Conservation (phyloP, 1,140 invertebrate genomes). For the Bombus sibiricus region DNA sequence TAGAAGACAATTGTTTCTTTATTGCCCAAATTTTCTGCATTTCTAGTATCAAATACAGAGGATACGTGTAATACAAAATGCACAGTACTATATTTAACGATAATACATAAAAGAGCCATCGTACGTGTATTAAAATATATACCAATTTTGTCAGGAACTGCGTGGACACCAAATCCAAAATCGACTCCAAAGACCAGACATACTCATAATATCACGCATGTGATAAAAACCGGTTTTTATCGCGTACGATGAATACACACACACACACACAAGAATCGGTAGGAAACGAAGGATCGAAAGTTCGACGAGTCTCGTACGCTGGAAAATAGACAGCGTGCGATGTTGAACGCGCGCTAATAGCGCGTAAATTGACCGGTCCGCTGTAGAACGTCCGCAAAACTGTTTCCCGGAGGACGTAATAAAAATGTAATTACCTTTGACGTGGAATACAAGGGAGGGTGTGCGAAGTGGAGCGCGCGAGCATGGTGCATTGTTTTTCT, state of each 20-base stretch:
- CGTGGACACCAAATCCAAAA: too few species aligned
- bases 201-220: too few species aligned
- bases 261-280: too few species aligned
- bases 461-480: neutral
- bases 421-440: conserved; percentile 63
- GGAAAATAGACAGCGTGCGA: conserved; percentile 16
- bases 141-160: too few species aligned
- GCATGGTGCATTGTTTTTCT: conserved; percentile 37
- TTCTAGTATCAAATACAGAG: too few species aligned
- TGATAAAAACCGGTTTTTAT: neutral
- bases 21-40: too few species aligned
- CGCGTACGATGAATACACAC: neutral
- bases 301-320: neutral
- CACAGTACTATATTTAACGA: too few species aligned
- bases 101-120: too few species aligned
- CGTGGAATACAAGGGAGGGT: neutral
- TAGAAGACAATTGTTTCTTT: too few species aligned
- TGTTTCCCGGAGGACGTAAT: conserved; percentile 47
- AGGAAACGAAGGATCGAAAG: neutral
- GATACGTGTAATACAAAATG: too few species aligned
- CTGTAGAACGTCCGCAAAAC: conserved; percentile 35
- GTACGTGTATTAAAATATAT: too few species aligned
- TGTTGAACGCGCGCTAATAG: conserved; percentile 42
- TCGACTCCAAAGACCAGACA: neutral
- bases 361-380: conserved; percentile 55